phyloP scores from a whole-genome alignment of 2,888 invertebrate species.

The Caenorhabditis sp. region DNA sequence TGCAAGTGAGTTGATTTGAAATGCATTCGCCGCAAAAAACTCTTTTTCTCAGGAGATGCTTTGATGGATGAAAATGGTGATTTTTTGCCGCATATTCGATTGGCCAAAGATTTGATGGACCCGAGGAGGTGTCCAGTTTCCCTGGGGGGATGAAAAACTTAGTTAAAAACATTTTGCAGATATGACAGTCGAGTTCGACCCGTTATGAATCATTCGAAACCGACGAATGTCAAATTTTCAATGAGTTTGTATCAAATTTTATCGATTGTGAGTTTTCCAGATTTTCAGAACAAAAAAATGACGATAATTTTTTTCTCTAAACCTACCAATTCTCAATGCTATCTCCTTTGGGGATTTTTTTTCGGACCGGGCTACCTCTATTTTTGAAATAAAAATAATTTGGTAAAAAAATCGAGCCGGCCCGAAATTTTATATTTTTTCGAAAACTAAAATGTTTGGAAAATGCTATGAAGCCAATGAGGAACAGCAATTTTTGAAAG shows the following conservation, averaged over 20 bases:
- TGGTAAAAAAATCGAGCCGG: too few species aligned
- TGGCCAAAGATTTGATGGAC: slow-evolving; percentile 68
- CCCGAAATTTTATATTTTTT: too few species aligned
- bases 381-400: too few species aligned
- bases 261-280: slow-evolving; percentile 62
- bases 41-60: slow-evolving; percentile 52
- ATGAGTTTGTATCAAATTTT: slow-evolving; percentile 69
- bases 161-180: slow-evolving; percentile 16
- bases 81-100: slow-evolving; percentile 67
- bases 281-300: too few species aligned
- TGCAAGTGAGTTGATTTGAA: neutral
- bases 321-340: too few species aligned
- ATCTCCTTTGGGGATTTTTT: too few species aligned
- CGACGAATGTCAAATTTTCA: slow-evolving; percentile 64
- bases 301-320: too few species aligned
- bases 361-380: too few species aligned
- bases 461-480: too few species aligned
- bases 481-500: too few species aligned
- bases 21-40: neutral
- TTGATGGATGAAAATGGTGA: slow-evolving; percentile 63
- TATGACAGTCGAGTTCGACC: slow-evolving; percentile 68
- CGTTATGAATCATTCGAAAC: slow-evolving; percentile 60
- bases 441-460: too few species aligned
- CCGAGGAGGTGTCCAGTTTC: slow-evolving; percentile 40
- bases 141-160: neutral